phyloP scores from a whole-genome alignment of 2,888 invertebrate species.

The Crepidodera aurea region DNA sequence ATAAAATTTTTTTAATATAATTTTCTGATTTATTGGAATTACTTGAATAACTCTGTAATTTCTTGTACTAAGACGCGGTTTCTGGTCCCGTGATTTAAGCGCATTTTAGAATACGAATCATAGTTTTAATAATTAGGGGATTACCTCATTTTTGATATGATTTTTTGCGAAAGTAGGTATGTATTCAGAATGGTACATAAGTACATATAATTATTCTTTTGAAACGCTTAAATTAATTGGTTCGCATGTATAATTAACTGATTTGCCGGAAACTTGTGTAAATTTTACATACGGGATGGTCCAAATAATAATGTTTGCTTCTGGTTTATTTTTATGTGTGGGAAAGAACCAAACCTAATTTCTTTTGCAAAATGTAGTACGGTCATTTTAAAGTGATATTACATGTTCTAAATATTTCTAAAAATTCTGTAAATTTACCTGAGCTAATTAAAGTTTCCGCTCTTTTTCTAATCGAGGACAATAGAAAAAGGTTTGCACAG shows the following conservation, averaged over 20 bases:
- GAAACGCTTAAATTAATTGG: constrained; percentile 2
- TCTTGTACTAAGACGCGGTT: not conserved
- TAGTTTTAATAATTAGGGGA: not conserved
- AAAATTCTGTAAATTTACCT: too few species aligned
- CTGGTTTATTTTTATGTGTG: too few species aligned
- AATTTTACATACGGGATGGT: not conserved
- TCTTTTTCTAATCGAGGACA: too few species aligned
- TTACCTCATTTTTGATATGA: constrained; percentile 1
- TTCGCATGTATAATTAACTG: not conserved
- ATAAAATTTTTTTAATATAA: too few species aligned
- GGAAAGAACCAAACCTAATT: too few species aligned
- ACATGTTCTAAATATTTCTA: too few species aligned
- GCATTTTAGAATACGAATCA: not conserved
- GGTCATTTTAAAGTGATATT: too few species aligned
- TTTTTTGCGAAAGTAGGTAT: constrained; percentile 6
- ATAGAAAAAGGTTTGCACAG: too few species aligned
- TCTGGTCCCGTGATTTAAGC: not conserved
- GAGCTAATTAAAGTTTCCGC: too few species aligned
- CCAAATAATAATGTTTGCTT: too few species aligned
- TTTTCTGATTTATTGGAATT: too few species aligned
- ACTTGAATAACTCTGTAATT: not conserved
- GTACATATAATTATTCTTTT: constrained; percentile 3
- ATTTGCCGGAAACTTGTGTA: constrained; percentile 3
- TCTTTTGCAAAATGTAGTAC: too few species aligned
- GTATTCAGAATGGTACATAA: not conserved